phyloP scores from a whole-genome alignment of 1,140 invertebrate genomes.

The Harlomillsia oculata region DNA sequence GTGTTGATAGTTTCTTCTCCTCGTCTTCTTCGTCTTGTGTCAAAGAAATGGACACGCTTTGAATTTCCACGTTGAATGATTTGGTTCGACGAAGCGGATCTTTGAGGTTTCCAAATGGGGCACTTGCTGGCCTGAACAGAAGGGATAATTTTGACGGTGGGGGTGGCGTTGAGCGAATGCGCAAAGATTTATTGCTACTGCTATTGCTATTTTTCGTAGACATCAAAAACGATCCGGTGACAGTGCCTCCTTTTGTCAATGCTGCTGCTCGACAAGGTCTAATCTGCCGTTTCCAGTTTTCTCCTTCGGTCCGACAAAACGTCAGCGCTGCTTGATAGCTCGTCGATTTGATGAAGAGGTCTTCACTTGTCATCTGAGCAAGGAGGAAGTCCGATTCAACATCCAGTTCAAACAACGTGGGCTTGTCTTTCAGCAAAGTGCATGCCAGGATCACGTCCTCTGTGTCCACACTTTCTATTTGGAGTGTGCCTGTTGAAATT shows the following conservation, averaged over 20 bases:
- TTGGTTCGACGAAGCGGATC: conserved; percentile 31
- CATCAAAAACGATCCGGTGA: conserved; percentile 11
- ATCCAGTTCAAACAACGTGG: conserved; percentile 41
- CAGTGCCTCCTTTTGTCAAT: conserved; percentile 14
- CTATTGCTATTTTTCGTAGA: conserved; percentile 8
- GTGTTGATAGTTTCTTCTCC: conserved; percentile 31
- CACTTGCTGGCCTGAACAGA: conserved; percentile 27
- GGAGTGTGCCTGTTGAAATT: conserved; percentile 37
- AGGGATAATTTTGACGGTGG: conserved; percentile 34
- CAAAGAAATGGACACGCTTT: conserved; percentile 32
- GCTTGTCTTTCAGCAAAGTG: conserved; percentile 39
- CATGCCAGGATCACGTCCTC: conserved; percentile 41
- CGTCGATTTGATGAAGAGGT: conserved; percentile 34
- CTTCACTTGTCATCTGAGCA: conserved; percentile 34
- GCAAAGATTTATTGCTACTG: conserved; percentile 25
- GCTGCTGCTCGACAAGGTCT: conserved; percentile 9
- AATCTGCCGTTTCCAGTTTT: conserved; percentile 36
- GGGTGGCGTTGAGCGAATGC: conserved; percentile 27
- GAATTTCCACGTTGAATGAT: conserved; percentile 34
- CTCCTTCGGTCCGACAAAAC: conserved; percentile 31
- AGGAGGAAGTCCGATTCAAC: conserved; percentile 39
- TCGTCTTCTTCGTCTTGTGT: conserved; percentile 34
- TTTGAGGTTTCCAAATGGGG: conserved; percentile 21
- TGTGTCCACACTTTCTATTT: conserved; percentile 38
- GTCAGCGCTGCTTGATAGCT: conserved; percentile 33